A percentile compares a stretch with the other conserved stretches of the same genome.
phyloP scores from a whole-genome alignment of 2,113 vertebrate genomes.

The Malurus cyaneus region DNA sequence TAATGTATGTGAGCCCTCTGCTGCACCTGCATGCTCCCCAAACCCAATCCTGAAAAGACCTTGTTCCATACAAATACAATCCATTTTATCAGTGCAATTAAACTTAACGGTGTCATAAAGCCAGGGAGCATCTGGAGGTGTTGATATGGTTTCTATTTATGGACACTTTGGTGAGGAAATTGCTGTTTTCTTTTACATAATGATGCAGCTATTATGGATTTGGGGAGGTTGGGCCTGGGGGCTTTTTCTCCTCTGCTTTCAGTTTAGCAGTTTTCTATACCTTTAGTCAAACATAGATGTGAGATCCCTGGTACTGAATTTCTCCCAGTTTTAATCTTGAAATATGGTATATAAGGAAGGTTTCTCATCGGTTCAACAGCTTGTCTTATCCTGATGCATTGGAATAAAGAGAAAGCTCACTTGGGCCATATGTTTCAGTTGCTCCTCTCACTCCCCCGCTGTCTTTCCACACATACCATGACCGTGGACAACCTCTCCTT shows the following conservation, averaged over 20 bases:
- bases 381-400: constrained; percentile 57
- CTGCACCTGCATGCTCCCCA: background rate
- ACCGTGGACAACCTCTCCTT: constrained; percentile 58
- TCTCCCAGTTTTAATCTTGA: constrained; percentile 31
- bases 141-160: constrained; percentile 45
- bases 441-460: constrained; percentile 67
- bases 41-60: background rate
- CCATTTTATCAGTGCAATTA: background rate
- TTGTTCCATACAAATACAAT: background rate
- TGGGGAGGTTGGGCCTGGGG: background rate
- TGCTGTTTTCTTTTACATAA: background rate
- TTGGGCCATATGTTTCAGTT: constrained; percentile 65
- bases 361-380: constrained; percentile 55
- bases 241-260: background rate
- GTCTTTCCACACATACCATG: constrained; percentile 60
- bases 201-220: background rate
- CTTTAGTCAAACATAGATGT: background rate
- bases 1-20: background rate
- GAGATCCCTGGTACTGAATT: constrained; percentile 9
- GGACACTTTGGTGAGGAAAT: background rate
- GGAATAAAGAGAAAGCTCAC: constrained; percentile 54
- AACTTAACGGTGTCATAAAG: constrained; percentile 38
- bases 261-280: background rate
- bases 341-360: constrained; percentile 35
- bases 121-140: constrained; percentile 33